Conservation (phyloP, 23 tunicate genomes). For the Halocynthia aurantium region DNA sequence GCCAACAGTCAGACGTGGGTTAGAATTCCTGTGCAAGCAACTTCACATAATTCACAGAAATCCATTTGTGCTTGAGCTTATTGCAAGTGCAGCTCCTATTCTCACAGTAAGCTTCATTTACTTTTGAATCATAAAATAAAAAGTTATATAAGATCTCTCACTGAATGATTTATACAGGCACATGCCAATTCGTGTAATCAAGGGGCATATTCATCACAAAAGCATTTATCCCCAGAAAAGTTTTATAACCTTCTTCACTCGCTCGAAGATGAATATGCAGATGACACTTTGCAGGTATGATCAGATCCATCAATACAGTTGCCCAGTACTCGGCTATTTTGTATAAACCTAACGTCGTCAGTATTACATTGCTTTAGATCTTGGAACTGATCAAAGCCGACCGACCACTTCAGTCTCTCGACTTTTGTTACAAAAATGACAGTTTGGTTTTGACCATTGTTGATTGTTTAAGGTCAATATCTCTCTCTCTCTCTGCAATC, state of each 20-base stretch:
- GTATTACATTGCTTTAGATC: constrained; percentile 4
- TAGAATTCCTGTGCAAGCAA: constrained; percentile 64
- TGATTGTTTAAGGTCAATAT: constrained; percentile 17
- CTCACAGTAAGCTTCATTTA: constrained; percentile 47
- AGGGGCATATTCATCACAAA: background rate
- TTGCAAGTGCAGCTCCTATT: constrained; percentile 77
- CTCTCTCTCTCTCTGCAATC: background rate
- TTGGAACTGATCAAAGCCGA: constrained; percentile 20
- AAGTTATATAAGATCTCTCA: too few species aligned
- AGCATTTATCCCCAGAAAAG: constrained; percentile 7
- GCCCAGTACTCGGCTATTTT: too few species aligned
- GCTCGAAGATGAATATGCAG: constrained; percentile 6
- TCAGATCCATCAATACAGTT: too few species aligned
- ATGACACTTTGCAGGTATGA: constrained; percentile 12
- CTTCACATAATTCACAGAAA: constrained; percentile 70
- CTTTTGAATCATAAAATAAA: too few species aligned
- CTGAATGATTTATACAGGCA: too few species aligned
- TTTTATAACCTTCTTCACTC: constrained; percentile 7
- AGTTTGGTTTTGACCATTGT: background rate
- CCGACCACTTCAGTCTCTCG: constrained; percentile 21
- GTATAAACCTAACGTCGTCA: background rate
- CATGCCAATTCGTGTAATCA: too few species aligned
- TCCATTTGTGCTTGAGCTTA: constrained; percentile 75
- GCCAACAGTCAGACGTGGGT: constrained; percentile 28
- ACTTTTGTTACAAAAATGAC: constrained; percentile 23